Conservation (phyloP, 2,888 invertebrate genomes). For the Prosopocoilus inquinatus region DNA sequence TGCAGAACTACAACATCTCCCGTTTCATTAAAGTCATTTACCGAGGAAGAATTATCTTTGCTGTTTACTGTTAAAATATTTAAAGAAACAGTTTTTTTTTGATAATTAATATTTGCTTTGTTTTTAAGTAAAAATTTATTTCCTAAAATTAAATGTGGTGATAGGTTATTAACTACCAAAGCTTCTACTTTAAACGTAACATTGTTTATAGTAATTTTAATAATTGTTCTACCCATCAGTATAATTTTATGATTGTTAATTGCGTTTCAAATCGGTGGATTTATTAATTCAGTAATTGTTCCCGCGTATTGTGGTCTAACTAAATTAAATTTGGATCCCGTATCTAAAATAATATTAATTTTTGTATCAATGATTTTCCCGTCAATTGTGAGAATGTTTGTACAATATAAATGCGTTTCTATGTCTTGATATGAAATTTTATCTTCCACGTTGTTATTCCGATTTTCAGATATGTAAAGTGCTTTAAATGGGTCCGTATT, state of each 20-base stretch:
- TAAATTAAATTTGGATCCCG: not conserved
- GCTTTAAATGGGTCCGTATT: not conserved
- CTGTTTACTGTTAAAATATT: not conserved
- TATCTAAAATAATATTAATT: not conserved
- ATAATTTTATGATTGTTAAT: not conserved
- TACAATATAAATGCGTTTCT: not conserved
- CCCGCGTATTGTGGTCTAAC: not conserved
- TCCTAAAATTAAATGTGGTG: not conserved
- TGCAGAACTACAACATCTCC: too few relatives aligned
- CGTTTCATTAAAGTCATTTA: too few relatives aligned
- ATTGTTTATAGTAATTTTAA: not conserved
- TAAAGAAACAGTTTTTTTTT: not conserved
- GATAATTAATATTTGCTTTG: not conserved
- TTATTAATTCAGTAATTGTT: not conserved
- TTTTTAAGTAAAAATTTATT: not conserved
- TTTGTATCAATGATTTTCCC: not conserved
- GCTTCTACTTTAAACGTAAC: not conserved
- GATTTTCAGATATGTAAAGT: not conserved
- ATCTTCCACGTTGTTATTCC: not conserved
- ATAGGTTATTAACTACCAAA: not conserved
- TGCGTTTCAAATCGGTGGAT: not conserved
- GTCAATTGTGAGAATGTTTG: not conserved
- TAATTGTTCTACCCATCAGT: not conserved
- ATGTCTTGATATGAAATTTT: not conserved
- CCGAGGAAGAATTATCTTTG: too few relatives aligned